Evolutionary conservation across 2,797 vertebrate species (phyloP), one percentile per base, ranked within the genome.

Genomic region (Sternotherus odoratus): DNA sequence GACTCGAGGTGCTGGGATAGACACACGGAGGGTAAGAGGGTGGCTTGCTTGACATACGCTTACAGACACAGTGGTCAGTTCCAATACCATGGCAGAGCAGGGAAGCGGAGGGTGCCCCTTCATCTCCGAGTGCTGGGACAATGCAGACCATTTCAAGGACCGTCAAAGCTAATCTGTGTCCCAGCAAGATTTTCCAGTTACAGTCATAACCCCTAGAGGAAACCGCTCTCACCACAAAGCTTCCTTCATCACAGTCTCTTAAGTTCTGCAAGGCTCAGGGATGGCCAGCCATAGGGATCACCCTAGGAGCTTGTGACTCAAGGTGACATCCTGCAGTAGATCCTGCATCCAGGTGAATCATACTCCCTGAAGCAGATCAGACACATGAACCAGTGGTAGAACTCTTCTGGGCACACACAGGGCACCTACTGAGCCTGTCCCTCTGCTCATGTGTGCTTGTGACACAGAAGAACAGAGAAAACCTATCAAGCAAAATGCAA

Each of bases 401-500:
- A 12, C 13, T 69, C 79, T 83, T 15, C 63, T 79, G 83, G 89
- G 39, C 3, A 6, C 0, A 13, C 12, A 36, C 19, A 11, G 6
- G 28, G 24, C 79, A 54, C 33, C 53, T 1, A 1, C 0, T 50
- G 30, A 75, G 79, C 84, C 16, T 46, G 66, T 2, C 86, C 49
- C 24, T 91, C 56, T 56, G 1, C 60, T 89, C 79, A 36, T 13
- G 33, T 1, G 2, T 1, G 12, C n/a, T 19, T 3, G 9, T n/a
- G 57, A 89, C 77, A 90, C 80, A 77, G 49, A 85, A 23, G 12
- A 95, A 63, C 28, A 84, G 50, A 85, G 87, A 75, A 1, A 83
- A 49, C 43, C 48, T 50, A 7, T 0, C 8, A 48, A 77, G 46
- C 19, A 53, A 82, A 83, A 69, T 0, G 3, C 49, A 77, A 81